Conservation (phyloP, 2,888 invertebrate genomes). For the Pristionchus maxplancki region DNA sequence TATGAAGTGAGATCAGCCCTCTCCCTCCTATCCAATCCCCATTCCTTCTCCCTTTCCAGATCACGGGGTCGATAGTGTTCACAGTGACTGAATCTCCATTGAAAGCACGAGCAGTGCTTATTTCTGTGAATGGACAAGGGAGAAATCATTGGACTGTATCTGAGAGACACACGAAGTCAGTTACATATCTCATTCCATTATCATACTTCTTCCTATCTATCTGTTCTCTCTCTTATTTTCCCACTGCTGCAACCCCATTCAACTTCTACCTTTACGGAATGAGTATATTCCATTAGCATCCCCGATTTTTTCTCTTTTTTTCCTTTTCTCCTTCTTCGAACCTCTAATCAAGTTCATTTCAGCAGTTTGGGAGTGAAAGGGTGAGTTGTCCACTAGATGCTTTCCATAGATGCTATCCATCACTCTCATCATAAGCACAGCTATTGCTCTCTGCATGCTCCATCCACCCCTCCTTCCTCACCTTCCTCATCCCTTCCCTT, state of each 20-base stretch:
- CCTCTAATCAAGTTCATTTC: not conserved
- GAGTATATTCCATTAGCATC: not conserved
- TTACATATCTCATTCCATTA: not conserved
- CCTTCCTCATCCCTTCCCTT: not conserved
- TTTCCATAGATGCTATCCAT: not conserved
- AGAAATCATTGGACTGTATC: slow-evolving; percentile 49
- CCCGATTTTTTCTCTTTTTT: not conserved
- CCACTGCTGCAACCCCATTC: not conserved
- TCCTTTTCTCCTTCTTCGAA: not conserved
- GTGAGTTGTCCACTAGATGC: not conserved
- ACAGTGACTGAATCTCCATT: slow-evolving; percentile 38
- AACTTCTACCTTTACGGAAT: not conserved
- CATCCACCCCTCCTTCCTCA: too few species aligned
- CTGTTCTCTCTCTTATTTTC: not conserved
- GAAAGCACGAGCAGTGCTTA: slow-evolving; percentile 47
- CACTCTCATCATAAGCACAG: not conserved
- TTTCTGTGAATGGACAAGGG: slow-evolving; percentile 42
- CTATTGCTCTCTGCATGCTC: not conserved
- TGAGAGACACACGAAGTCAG: slow-evolving; percentile 28
- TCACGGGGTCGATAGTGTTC: slow-evolving; percentile 31
- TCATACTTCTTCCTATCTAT: too few species aligned
- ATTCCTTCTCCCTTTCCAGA: not conserved
- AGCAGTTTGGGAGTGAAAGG: slow-evolving; percentile 15
- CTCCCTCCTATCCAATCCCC: not conserved
- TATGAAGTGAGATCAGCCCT: slow-evolving; percentile 38